Base-by-base conservation (phyloP, 2,113 vertebrate genomes). In the Pomatostomus ruficeps region DNA sequence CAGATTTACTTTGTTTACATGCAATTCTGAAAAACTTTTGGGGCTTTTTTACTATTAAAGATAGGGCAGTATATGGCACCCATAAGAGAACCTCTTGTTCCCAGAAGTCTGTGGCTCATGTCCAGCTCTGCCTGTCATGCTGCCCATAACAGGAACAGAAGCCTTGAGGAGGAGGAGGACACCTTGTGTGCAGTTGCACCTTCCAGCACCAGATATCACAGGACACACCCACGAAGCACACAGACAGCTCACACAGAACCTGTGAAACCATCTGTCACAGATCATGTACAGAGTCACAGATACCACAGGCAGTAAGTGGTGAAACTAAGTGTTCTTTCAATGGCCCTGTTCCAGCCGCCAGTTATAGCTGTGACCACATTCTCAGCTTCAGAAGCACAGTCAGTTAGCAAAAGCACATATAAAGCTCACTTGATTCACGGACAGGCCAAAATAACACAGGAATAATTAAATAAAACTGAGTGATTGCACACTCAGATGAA, bases 191-290 rank as follows among this genome's bases (percentile, higher is more conserved):
- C 71, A 77, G 29, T 10, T 76, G 35, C 49, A 71, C 33, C 21
- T 48, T 82, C 55, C 71, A 71, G 22, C 0, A 2, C 7, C 59
- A 93, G 24, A 8, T 59, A 80, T 1, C 0, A 0, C 1, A 59
- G 23, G 70, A 54, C 9, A 0, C 36, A 62, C 9, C 10, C 31
- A 2, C 18, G 2, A 70, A 54, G n/a, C 2, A 1, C 2, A 0
- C 12, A 45, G 45, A 38, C 0, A 0, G 21, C 23, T 88, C 35
- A 48, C 88, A 76, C 42, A 72, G 33, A 49, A 57, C 20, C 38
- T 68, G 57, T 51, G 22, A 65, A 81, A 59, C 42, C 2, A 3
- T 35, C 70, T 63, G 61, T 35, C 24, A 12, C 1, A 0, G 48
- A 11, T 89, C 57, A 28, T 2, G 2, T 12, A 38, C 33, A 18